phyloP scores from a whole-genome alignment of 2,888 invertebrate species.

The Sarcophaga carnaria region DNA sequence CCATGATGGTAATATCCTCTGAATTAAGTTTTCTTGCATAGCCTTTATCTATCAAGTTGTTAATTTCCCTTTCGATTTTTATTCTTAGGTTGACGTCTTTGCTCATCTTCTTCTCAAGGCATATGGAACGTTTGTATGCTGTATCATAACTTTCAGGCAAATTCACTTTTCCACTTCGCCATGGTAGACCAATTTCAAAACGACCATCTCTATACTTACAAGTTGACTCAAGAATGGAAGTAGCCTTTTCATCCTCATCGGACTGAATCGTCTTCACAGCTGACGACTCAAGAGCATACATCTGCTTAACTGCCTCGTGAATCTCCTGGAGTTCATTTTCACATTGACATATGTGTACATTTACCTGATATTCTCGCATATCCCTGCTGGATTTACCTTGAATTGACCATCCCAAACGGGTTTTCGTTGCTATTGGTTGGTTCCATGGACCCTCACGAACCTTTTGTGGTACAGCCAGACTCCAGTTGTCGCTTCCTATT shows the following conservation, averaged over 20 bases:
- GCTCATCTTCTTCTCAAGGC: slow-evolving; percentile 20
- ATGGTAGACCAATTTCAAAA: slow-evolving; percentile 31
- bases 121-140: slow-evolving; percentile 20
- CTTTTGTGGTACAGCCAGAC: slow-evolving; percentile 46
- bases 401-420: slow-evolving; percentile 37
- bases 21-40: slow-evolving; percentile 28
- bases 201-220: not conserved
- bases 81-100: not conserved
- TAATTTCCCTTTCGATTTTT: slow-evolving; percentile 13
- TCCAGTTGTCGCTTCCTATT: slow-evolving; percentile 50
- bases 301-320: slow-evolving; percentile 23
- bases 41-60: slow-evolving; percentile 4
- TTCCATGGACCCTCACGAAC: slow-evolving; percentile 46
- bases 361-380: not conserved
- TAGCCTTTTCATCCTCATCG: slow-evolving; percentile 5
- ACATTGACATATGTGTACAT: slow-evolving; percentile 47
- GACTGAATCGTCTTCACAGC: not conserved
- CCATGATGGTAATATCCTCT: not conserved
- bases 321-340: slow-evolving; percentile 13
- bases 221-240: slow-evolving; percentile 48
- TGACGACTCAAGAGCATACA: slow-evolving; percentile 22
- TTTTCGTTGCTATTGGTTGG: slow-evolving; percentile 55
- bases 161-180: slow-evolving; percentile 32
- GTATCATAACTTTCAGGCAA: slow-evolving; percentile 38
- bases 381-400: not conserved